Evolutionary conservation across 1,140 invertebrate genomes (phyloP).

Genomic region (Ceratina calcarata): DNA sequence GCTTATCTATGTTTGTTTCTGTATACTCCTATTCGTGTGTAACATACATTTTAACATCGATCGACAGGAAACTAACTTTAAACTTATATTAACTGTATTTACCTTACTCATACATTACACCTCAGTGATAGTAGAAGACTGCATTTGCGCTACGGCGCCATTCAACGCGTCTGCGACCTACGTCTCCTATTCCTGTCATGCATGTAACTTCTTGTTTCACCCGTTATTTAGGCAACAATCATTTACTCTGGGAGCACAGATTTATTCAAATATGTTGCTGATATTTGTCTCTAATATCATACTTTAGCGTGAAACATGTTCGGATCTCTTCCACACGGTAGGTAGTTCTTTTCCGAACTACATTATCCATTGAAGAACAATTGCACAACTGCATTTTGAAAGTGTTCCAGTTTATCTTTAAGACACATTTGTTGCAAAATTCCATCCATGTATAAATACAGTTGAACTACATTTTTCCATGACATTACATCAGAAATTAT

Average conservation of each 20-base stretch:
- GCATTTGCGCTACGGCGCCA: constrained; percentile 79
- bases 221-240: constrained; percentile 37
- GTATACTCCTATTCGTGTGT: constrained; percentile 59
- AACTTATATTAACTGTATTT: not conserved
- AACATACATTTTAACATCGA: not conserved
- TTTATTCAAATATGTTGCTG: constrained; percentile 25
- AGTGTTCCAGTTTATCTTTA: constrained; percentile 70
- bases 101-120: constrained; percentile 23
- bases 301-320: constrained; percentile 64
- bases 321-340: constrained; percentile 62
- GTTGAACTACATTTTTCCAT: constrained; percentile 47
- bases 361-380: constrained; percentile 78
- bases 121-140: constrained; percentile 10
- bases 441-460: constrained; percentile 76
- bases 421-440: constrained; percentile 71
- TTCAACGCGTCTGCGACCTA: constrained; percentile 80
- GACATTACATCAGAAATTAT: constrained; percentile 39
- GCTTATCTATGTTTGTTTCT: constrained; percentile 54
- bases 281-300: constrained; percentile 39
- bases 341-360: constrained; percentile 66
- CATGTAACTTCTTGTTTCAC: constrained; percentile 77
- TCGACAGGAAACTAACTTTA: not conserved
- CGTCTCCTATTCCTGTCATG: constrained; percentile 80
- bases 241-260: constrained; percentile 19
- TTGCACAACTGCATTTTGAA: constrained; percentile 72